Conservation (phyloP, 2,113 vertebrate species). For the Pandion haliaetus region DNA sequence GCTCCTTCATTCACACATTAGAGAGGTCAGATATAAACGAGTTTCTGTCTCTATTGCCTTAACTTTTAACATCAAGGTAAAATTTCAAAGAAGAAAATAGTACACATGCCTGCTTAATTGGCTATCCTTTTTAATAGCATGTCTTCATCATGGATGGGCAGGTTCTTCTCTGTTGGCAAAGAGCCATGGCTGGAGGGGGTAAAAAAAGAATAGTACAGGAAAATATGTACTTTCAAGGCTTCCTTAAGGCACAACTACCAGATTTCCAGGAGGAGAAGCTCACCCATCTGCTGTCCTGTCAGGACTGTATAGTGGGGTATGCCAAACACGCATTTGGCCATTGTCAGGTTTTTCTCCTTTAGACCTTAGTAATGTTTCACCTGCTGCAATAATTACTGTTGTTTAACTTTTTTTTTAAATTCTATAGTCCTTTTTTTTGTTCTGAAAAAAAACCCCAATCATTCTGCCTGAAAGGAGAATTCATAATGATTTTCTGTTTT, state of each 20-base stretch:
- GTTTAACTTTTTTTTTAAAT: not conserved
- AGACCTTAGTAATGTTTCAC: not conserved
- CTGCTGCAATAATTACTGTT: not conserved
- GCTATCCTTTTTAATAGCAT: not conserved
- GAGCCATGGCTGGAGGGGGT: not conserved
- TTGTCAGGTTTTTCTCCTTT: not conserved
- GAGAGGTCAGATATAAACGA: not conserved
- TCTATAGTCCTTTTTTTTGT: not conserved
- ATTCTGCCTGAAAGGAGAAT: not conserved
- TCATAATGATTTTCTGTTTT: not conserved
- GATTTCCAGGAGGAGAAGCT: not conserved
- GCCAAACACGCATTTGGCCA: not conserved
- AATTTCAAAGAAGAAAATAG: not conserved
- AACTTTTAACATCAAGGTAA: not conserved
- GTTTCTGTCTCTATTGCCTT: not conserved
- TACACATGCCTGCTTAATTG: not conserved
- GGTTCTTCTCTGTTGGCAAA: not conserved
- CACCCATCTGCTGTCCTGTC: not conserved
- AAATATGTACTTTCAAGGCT: not conserved
- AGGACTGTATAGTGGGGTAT: not conserved
- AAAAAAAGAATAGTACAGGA: not conserved
- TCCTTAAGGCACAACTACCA: not conserved
- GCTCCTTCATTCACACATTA: not conserved
- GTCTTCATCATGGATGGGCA: not conserved
- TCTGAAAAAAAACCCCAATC: not conserved